Evolutionary conservation across 2,113 vertebrate genomes (phyloP), one percentile per base, ranked within the genome.

Genomic region (Calypte anna): DNA sequence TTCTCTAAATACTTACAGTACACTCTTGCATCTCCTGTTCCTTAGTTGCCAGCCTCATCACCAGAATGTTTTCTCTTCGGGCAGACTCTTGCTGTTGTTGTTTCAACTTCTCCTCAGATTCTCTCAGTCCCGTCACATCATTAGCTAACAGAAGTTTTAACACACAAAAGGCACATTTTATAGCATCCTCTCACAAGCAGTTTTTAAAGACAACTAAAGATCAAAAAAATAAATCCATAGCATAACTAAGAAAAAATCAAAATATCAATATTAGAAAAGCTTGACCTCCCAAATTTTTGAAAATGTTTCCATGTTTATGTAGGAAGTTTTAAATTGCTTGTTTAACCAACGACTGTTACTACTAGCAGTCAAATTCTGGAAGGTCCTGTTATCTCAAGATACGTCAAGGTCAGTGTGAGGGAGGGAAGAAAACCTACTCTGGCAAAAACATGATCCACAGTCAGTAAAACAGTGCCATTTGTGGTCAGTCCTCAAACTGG

Each of bases 21-120:
- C 99, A 99, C 98, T 99, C 99, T 92, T 99, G 99, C 99, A 99
- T 99, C 96, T 99, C 99, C 96, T 99, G 99, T 72, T 99, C 99
- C 97, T 99, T 99, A 83, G 99, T 99, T 96, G 99, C 99, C 89
- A 99, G 98, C 77, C 99, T 97, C 99, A 99, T 99, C 86, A 99
- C 99, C 96, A 99, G 98, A 96, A 99, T 99, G 98, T 99, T 99
- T 97, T 99, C 99, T 93, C 99, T 98, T 93, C 99, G 98, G n/a
- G 99, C 99, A 92, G 99, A 99, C 93, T 99, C 99, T 95, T 99
- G 99, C 97, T 99, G 99, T 82, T 99, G 99, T 82, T 99, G 99
- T 97, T 99, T 99, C 83, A 99, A 85, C 96, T 99, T 99, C 97
- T 99, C 99, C 98, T 99, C 99, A 2, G 99, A 99, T 93, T 99